phyloP scores from a whole-genome alignment of 2,113 vertebrate species.

The Phylloscopus whistleri region DNA sequence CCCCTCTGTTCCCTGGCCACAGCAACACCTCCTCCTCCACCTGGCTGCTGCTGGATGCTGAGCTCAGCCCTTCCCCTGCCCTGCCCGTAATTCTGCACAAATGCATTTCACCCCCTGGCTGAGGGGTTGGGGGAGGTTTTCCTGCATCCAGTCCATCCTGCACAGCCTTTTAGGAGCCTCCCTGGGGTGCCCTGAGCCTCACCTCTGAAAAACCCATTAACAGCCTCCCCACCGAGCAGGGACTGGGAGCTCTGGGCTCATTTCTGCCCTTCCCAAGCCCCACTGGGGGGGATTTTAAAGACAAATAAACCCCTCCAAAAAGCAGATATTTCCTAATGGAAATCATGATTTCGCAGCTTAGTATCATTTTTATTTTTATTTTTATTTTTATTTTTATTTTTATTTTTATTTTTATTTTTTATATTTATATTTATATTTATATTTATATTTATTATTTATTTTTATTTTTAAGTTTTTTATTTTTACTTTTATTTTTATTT shows the following conservation, averaged over 20 bases:
- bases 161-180: background rate
- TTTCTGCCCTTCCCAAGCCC: background rate
- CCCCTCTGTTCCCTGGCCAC: accelerated
- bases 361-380: no score
- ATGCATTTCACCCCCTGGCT: background rate
- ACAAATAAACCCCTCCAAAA: background rate
- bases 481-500: no score
- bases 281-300: background rate
- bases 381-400: no score
- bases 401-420: no score
- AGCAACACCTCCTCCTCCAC: background rate
- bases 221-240: no score
- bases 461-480: no score
- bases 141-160: accelerated
- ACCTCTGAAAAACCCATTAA: background rate
- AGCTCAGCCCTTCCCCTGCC: background rate
- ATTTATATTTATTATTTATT: no score
- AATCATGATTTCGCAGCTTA: no score
- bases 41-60: background rate
- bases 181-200: background rate
- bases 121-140: background rate
- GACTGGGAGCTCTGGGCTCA: background rate
- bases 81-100: background rate
- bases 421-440: no score
- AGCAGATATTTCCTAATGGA: background rate